A percentile compares a stretch with the other conserved stretches of the same genome.
Conservation (phyloP, 1,140 invertebrate species). For the Coenobita brevimanus region DNA sequence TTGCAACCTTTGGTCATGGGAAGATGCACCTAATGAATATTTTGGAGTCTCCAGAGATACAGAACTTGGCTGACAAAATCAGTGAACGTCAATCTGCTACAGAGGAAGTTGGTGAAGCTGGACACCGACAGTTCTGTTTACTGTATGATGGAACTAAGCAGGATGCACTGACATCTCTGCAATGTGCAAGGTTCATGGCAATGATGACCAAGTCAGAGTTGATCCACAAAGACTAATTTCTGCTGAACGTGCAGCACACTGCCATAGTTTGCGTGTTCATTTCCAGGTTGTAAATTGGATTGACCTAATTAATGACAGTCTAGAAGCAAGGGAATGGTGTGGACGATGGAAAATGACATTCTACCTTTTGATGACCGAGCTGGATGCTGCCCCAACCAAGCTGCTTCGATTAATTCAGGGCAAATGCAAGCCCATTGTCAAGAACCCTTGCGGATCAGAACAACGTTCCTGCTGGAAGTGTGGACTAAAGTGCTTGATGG, state of each 20-base stretch:
- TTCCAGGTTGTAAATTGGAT: slow-evolving; percentile 23
- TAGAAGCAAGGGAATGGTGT: slow-evolving; percentile 3
- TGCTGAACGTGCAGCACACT: slow-evolving; percentile 39
- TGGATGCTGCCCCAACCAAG: slow-evolving; percentile 41
- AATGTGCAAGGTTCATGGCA: slow-evolving; percentile 41
- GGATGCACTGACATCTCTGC: slow-evolving; percentile 18
- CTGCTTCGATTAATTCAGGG: slow-evolving; percentile 14
- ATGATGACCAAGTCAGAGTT: slow-evolving; percentile 43
- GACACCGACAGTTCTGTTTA: slow-evolving; percentile 16
- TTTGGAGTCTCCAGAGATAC: slow-evolving; percentile 4
- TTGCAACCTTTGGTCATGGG: slow-evolving; percentile 37
- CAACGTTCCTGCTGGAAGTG: slow-evolving; percentile 15
- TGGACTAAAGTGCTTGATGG: slow-evolving; percentile 28
- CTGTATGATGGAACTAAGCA: slow-evolving; percentile 25
- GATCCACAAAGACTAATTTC: slow-evolving; percentile 20
- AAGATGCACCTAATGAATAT: slow-evolving; percentile 34
- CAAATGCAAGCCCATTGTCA: slow-evolving; percentile 32
- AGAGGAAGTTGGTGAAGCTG: slow-evolving; percentile 43
- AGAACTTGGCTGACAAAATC: slow-evolving; percentile 10
- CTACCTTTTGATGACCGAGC: background rate
- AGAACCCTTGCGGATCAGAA: slow-evolving; percentile 23
- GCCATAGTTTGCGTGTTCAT: slow-evolving; percentile 28
- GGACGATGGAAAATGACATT: slow-evolving; percentile 7
- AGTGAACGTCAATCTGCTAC: slow-evolving; percentile 13
- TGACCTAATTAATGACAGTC: slow-evolving; percentile 27